phyloP scores from a whole-genome alignment of 1,140 invertebrate species.

The Melitaea cinxia region DNA sequence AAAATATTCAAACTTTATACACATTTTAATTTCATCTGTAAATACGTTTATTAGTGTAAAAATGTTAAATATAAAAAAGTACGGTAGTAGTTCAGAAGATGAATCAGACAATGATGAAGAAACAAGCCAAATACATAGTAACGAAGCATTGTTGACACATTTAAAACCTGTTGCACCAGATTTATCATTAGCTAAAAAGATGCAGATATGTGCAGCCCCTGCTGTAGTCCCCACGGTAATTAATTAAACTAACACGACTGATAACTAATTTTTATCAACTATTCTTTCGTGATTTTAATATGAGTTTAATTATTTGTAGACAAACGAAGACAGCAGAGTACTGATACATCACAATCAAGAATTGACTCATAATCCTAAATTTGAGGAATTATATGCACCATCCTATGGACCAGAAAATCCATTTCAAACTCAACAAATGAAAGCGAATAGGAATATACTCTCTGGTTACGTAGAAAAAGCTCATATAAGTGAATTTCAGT shows the following conservation, averaged over 20 bases:
- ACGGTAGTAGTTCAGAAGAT: conserved; percentile 85
- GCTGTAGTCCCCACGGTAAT: conserved; percentile 89
- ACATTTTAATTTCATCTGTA: no score
- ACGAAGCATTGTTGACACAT: conserved; percentile 77
- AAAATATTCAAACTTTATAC: background rate
- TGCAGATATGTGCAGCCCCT: conserved; percentile 90
- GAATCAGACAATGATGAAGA: conserved; percentile 69
- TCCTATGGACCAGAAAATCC: conserved; percentile 93
- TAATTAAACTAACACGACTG: background rate
- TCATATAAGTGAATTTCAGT: conserved; percentile 98
- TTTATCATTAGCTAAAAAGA: conserved; percentile 78
- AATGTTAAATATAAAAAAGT: conserved; percentile 85
- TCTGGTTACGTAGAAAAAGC: conserved; percentile 97
- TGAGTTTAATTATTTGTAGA: conserved; percentile 52
- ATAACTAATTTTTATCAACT: background rate
- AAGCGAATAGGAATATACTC: conserved; percentile 93
- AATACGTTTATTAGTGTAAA: conserved; percentile 12
- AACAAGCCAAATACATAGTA: conserved; percentile 62
- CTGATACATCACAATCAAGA: conserved; percentile 86
- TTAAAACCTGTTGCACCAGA: conserved; percentile 81
- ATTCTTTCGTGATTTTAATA: conserved; percentile 1
- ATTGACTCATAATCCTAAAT: conserved; percentile 96
- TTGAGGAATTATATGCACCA: conserved; percentile 97
- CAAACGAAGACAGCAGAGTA: conserved; percentile 69
- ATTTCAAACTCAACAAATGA: conserved; percentile 93